These are phyloP conservation scores for Drosophila obscura DNA, from an alignment of 1,140 invertebrate species.

Conservation along the genomic window DNA sequence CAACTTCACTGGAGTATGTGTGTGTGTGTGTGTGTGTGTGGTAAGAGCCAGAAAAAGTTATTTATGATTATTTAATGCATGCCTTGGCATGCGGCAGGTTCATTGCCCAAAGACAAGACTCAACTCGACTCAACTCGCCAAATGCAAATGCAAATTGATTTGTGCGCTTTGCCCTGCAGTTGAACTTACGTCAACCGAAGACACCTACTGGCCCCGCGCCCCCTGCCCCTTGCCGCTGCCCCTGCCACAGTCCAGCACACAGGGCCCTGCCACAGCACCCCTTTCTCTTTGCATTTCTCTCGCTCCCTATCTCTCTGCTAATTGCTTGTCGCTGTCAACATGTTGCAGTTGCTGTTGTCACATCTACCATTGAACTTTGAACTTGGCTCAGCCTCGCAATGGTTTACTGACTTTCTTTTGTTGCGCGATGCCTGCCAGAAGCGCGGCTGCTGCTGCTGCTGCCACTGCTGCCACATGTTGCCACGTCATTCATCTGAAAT, in stretches of 20 bases:
- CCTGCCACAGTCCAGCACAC: too few species aligned
- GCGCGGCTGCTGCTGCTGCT: constrained; percentile 6
- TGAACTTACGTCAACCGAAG: constrained; percentile 34
- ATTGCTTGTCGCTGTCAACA: constrained; percentile 56
- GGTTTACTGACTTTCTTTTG: constrained; percentile 65
- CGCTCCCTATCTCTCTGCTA: constrained; percentile 12
- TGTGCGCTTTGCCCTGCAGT: constrained; percentile 40
- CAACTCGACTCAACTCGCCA: not conserved
- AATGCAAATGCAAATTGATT: constrained; percentile 55
- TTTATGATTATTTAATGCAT: constrained; percentile 80
- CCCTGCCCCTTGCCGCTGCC: too few species aligned
- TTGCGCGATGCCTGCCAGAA: constrained; percentile 37
- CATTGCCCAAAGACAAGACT: constrained; percentile 64
- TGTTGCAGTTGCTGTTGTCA: constrained; percentile 41
- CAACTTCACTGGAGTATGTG: constrained; percentile 10
- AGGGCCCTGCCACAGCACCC: not conserved
- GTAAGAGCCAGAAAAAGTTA: constrained; percentile 53
- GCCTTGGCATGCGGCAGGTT: constrained; percentile 62
- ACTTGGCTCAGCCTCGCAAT: constrained; percentile 55
- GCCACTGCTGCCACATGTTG: constrained; percentile 30
- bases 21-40: constrained; percentile 11
- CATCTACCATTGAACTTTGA: constrained; percentile 71
- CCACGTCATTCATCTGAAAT: constrained; percentile 35
- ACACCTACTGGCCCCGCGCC: too few species aligned
- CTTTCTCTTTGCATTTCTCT: constrained; percentile 2